Percentiles rank a stretch among this genome's conserved stretches.
Conservation (phyloP, 2,797 vertebrate genomes). For the Neoniphon sammara region DNA sequence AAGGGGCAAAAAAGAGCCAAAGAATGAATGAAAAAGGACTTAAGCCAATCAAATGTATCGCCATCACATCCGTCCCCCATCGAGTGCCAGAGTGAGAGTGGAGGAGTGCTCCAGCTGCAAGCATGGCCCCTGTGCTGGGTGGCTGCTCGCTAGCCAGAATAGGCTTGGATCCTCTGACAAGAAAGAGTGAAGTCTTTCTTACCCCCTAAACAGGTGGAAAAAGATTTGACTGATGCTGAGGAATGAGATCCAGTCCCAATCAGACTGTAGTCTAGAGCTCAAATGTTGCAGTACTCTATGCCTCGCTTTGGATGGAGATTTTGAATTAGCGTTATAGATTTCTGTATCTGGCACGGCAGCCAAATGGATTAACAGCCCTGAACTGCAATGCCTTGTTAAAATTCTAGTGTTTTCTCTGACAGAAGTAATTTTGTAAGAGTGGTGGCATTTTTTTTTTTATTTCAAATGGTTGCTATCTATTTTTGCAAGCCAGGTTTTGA, state of each 20-base stretch:
- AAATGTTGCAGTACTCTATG: background rate
- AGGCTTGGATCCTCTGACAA: background rate
- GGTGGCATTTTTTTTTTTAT: background rate
- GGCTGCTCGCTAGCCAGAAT: slow-evolving; percentile 15
- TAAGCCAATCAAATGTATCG: slow-evolving; percentile 4
- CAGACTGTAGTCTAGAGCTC: slow-evolving; percentile 3
- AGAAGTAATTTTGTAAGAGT: slow-evolving; percentile 7
- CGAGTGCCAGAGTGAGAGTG: background rate
- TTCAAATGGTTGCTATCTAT: slow-evolving; percentile 18
- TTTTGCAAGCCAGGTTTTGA: slow-evolving; percentile 33
- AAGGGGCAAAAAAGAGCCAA: slow-evolving; percentile 9
- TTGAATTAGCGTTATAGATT: slow-evolving; percentile 2
- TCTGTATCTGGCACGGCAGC: background rate
- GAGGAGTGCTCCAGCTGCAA: background rate
- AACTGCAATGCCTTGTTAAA: slow-evolving; percentile 13
- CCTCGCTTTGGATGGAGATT: background rate
- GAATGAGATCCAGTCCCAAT: slow-evolving; percentile 1
- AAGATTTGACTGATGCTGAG: slow-evolving; percentile 20
- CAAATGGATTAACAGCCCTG: background rate
- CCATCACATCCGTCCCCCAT: background rate
- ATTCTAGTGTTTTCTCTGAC: background rate
- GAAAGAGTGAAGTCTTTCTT: slow-evolving; percentile 6
- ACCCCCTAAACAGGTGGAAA: slow-evolving; percentile 1
- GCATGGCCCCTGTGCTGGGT: background rate
- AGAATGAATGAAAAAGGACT: slow-evolving; percentile 1